phyloP scores from a whole-genome alignment of 2,888 invertebrate species.

The Spodoptera littoralis region DNA sequence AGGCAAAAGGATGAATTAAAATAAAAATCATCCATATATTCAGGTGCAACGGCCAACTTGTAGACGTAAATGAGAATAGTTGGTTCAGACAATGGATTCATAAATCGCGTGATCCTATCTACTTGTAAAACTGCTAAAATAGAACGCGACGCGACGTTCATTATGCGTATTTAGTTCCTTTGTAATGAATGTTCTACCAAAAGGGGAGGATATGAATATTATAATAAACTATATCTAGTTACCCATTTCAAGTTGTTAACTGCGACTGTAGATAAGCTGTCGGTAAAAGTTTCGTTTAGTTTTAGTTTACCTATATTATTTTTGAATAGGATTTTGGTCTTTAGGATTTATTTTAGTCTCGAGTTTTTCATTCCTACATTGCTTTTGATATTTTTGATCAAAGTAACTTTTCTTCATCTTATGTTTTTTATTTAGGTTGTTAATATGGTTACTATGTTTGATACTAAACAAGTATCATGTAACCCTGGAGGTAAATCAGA shows the following conservation, averaged over 20 bases:
- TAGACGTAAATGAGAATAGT: slow-evolving; percentile 80
- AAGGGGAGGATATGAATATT: slow-evolving; percentile 63
- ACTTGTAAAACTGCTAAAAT: slow-evolving; percentile 77
- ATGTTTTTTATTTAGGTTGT: no score
- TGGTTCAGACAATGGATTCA: slow-evolving; percentile 79
- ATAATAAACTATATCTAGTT: slow-evolving; percentile 56
- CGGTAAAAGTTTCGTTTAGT: slow-evolving; percentile 4
- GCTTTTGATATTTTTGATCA: no score
- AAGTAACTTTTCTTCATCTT: no score
- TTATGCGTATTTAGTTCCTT: slow-evolving; percentile 79
- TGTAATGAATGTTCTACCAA: slow-evolving; percentile 76
- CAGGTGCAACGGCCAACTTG: slow-evolving; percentile 62
- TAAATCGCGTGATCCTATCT: slow-evolving; percentile 81
- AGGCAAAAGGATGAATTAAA: slow-evolving; percentile 53
- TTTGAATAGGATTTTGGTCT: slow-evolving; percentile 2
- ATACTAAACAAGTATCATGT: no score
- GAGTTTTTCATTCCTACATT: no score
- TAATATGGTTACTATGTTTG: no score
- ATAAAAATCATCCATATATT: slow-evolving; percentile 66
- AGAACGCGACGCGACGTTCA: slow-evolving; percentile 73
- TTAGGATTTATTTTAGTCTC: neutral
- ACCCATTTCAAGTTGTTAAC: slow-evolving; percentile 41
- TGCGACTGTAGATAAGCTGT: slow-evolving; percentile 26
- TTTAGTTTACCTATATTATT: slow-evolving; percentile 1
- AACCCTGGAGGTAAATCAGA: no score